Conservation (phyloP, 2,888 invertebrate species). For the Pseudanteris insignis region DNA sequence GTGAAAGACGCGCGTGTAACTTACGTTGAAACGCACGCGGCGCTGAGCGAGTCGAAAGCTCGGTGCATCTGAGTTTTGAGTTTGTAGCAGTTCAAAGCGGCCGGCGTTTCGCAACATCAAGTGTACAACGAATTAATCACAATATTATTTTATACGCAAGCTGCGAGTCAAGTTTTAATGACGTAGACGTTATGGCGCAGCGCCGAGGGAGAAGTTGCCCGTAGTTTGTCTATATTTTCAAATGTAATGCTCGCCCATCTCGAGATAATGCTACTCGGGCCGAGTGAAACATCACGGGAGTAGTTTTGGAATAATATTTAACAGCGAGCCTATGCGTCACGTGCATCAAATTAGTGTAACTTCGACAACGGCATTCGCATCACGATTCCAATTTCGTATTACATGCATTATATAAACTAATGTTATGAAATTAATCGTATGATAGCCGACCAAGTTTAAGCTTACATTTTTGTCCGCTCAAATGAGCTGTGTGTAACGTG, state of each 20-base stretch:
- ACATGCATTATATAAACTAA: conserved; percentile 32
- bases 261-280: conserved; percentile 39
- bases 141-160: conserved; percentile 30
- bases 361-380: conserved; percentile 38
- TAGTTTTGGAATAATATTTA: conserved; percentile 41
- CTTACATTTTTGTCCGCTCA: too few relatives aligned
- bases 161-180: conserved; percentile 39
- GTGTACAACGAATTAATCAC: conserved; percentile 42
- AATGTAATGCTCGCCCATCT: conserved; percentile 39
- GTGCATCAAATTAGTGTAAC: conserved; percentile 38
- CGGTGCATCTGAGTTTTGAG: too few relatives aligned
- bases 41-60: too few relatives aligned
- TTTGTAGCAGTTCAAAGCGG: too few relatives aligned
- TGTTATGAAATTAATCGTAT: conserved; percentile 37
- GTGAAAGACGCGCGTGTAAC: too few relatives aligned
- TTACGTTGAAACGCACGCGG: too few relatives aligned
- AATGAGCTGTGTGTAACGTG: too few relatives aligned
- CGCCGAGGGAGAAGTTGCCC: conserved; percentile 17
- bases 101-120: too few relatives aligned
- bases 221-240: conserved; percentile 37
- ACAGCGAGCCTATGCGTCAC: conserved; percentile 32
- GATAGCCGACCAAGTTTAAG: too few relatives aligned
- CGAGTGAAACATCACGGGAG: conserved; percentile 38
- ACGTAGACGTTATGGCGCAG: conserved; percentile 22
- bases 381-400: conserved; percentile 29